phyloP scores from a whole-genome alignment of 2,113 vertebrate genomes.

The Hemicordylus capensis region DNA sequence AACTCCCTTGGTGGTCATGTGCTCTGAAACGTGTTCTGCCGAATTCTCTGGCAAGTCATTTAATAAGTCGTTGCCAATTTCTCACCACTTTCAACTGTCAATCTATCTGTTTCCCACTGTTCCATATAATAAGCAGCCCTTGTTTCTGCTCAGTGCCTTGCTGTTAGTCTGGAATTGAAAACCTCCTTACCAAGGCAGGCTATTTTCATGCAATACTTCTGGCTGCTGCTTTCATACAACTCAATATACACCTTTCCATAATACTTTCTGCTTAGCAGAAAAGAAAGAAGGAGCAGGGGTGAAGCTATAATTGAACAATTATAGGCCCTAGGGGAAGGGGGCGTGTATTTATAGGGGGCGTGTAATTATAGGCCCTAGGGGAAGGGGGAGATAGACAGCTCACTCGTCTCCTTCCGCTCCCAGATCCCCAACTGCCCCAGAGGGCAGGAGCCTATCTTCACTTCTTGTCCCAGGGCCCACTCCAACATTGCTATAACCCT shows the following conservation, averaged over 20 bases:
- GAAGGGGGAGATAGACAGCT: too few species aligned
- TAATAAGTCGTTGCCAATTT: background rate
- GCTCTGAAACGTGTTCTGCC: background rate
- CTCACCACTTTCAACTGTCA: background rate
- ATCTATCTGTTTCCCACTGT: constrained; percentile 14
- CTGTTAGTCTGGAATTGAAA: constrained; percentile 18
- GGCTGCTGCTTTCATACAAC: background rate
- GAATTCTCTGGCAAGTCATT: background rate
- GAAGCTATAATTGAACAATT: too few species aligned
- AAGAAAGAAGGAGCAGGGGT: too few species aligned
- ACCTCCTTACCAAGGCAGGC: background rate
- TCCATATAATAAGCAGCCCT: background rate
- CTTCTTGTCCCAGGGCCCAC: too few species aligned
- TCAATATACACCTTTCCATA: background rate
- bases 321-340: too few species aligned
- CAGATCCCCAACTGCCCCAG: too few species aligned
- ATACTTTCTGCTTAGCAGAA: background rate
- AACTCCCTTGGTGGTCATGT: background rate
- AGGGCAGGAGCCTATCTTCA: too few species aligned
- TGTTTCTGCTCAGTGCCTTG: background rate
- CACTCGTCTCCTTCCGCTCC: too few species aligned
- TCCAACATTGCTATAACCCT: too few species aligned
- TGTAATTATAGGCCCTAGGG: too few species aligned
- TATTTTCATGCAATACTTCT: background rate
- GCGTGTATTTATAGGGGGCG: too few species aligned